These are phyloP conservation scores for Coregonus clupeaformis DNA, from an alignment of 2,113 vertebrate genomes.

Conservation along the genomic window DNA sequence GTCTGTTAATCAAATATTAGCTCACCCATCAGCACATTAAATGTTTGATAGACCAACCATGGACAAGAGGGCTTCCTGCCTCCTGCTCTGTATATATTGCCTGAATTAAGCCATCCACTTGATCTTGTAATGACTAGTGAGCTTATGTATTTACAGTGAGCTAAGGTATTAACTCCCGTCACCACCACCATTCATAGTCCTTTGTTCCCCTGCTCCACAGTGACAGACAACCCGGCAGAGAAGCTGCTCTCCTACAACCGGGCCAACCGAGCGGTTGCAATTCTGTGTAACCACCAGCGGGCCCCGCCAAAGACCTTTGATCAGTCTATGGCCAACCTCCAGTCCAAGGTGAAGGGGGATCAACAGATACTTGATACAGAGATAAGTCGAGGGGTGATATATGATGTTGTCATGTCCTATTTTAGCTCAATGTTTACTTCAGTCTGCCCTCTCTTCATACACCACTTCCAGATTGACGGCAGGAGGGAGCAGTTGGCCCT, in stretches of 20 bases:
- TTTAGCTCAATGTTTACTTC: too few species aligned
- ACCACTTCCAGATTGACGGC: constrained; percentile 54
- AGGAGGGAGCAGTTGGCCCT: constrained; percentile 66
- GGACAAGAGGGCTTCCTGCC: too few species aligned
- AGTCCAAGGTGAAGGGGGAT: constrained; percentile 65
- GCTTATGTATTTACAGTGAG: too few species aligned
- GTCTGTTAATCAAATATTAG: too few species aligned
- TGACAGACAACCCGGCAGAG: constrained; percentile 60
- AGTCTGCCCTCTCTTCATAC: background rate
- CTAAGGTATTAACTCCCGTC: background rate
- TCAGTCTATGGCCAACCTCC: constrained; percentile 80
- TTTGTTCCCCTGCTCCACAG: constrained; percentile 36
- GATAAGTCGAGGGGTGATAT: background rate
- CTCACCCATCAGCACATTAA: too few species aligned
- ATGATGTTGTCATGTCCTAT: background rate
- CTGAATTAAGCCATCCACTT: too few species aligned
- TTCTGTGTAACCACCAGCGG: constrained; percentile 82
- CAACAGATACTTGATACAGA: background rate
- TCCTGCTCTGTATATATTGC: too few species aligned
- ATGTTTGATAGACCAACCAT: too few species aligned
- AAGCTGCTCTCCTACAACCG: constrained; percentile 79
- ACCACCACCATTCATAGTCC: too few species aligned
- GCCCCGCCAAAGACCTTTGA: constrained; percentile 80
- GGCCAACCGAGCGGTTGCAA: constrained; percentile 77
- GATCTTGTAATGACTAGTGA: too few species aligned